These are phyloP conservation scores for Ophion obscuratus DNA, from an alignment of 2,888 invertebrate genomes.

Conservation along the genomic window DNA sequence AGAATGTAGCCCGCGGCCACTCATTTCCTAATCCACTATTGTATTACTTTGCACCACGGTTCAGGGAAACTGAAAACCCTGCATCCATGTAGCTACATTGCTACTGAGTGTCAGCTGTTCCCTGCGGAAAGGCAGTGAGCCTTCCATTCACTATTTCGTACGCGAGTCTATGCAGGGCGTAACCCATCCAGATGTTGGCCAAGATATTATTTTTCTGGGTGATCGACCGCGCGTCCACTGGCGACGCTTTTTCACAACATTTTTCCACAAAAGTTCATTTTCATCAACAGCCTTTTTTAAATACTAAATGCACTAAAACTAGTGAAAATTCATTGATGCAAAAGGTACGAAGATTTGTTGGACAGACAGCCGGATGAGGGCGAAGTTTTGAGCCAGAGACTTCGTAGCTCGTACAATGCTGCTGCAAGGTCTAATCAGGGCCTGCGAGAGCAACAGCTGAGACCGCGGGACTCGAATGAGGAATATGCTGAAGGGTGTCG, in stretches of 20 bases:
- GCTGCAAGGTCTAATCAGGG: constrained; percentile 66
- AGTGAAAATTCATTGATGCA: neutral
- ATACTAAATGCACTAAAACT: neutral
- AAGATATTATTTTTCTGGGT: too few species aligned
- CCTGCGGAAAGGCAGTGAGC: neutral
- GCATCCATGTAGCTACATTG: too few species aligned
- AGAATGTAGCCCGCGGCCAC: too few species aligned
- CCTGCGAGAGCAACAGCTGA: constrained; percentile 65
- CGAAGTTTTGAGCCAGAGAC: constrained; percentile 37
- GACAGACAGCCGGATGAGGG: constrained; percentile 11
- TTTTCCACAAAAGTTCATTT: neutral
- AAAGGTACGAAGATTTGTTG: constrained; percentile 8
- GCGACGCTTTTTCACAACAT: neutral
- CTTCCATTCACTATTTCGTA: neutral
- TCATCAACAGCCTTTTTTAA: neutral
- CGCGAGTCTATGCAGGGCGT: neutral
- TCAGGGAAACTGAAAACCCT: too few species aligned
- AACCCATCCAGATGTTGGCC: too few species aligned
- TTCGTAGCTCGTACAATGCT: constrained; percentile 44
- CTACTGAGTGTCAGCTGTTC: neutral
- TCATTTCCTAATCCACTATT: too few species aligned
- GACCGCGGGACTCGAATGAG: constrained; percentile 54
- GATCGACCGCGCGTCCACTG: neutral
- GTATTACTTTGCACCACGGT: too few species aligned
- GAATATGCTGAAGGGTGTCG: constrained; percentile 61